Evolutionary conservation across 2,888 invertebrate species (phyloP), one percentile per base, ranked within the genome.

Genomic region (Eulithis testata): DNA sequence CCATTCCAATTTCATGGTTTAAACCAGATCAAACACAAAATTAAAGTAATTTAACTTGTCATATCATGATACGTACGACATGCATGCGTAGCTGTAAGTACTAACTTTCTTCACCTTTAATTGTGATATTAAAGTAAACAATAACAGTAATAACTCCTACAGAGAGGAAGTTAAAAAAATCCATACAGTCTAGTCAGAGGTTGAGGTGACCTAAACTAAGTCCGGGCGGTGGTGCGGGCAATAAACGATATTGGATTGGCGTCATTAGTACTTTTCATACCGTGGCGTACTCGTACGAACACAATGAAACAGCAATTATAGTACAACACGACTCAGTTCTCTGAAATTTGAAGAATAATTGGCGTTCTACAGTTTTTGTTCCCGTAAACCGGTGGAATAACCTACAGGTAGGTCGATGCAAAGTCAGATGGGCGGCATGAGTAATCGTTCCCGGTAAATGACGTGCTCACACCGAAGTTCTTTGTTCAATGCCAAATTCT

Each of bases 381-480:
- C 81, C 81, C 74, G 74, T 56, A 71, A 74, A 76, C 69, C 76
- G 79, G 89, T 85, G 86, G 84, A 90, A 89, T 87, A 90, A 90
- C 90, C 90, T 85, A 80, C 79, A 83, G 88, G 89, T 87, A 89
- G 90, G 90, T 85, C 89, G 83, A 69, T 79, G 81, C 83, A 90
- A 91, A 89, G 91, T 90, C 91, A 87, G 75, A 78, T 75, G 74
- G 73, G 79, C 77, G 78, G 79, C 82, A 76, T 86, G 86, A 86
- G 80, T 85, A 85, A 85, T 84, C 70, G 70, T 74, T 85, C 79
- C 81, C 76, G 79, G 78, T 76, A 73, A 70, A 75, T 74, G 76
- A 77, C 73, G 77, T 72, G 73, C 68, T 56, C 68, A 65, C 72
- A 63, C 59, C 69, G 60, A 63, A 71, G 60, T 74, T 69, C 73